Evolutionary conservation across 2,888 invertebrate genomes (phyloP).

Genomic region (Halictus ligatus): DNA sequence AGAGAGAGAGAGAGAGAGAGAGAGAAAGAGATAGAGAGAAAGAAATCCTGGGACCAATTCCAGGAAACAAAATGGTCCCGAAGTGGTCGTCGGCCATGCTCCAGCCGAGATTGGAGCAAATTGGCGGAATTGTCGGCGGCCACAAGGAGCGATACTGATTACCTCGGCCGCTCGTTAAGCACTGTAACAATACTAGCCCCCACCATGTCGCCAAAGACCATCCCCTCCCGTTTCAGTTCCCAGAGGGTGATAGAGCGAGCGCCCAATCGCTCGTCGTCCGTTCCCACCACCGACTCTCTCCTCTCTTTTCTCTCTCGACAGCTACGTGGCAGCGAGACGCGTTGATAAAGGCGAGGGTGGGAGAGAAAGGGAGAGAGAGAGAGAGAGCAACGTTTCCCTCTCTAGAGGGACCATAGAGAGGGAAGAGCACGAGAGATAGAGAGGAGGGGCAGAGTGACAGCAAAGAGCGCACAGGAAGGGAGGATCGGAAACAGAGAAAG

Average conservation of each 20-base stretch:
- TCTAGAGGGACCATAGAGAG: neutral
- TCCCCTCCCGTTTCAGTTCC: constrained; percentile 57
- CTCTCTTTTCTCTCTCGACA: constrained; percentile 34
- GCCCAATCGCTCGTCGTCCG: constrained; percentile 63
- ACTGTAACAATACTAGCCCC: constrained; percentile 78
- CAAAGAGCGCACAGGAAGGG: constrained; percentile 14
- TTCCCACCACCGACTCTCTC: constrained; percentile 54
- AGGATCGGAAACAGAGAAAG: constrained; percentile 16
- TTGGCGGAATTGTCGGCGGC: constrained; percentile 80
- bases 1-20: too few relatives aligned
- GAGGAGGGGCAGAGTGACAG: constrained; percentile 27
- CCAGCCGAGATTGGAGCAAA: constrained; percentile 82
- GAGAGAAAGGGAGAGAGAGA: neutral
- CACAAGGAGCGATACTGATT: constrained; percentile 77
- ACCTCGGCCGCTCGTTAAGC: constrained; percentile 79
- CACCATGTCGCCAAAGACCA: constrained; percentile 54
- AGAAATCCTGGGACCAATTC: neutral
- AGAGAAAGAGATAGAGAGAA: neutral
- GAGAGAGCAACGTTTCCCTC: neutral
- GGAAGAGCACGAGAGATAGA: neutral
- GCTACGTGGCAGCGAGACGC: constrained; percentile 40
- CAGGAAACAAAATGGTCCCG: constrained; percentile 80
- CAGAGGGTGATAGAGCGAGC: constrained; percentile 54
- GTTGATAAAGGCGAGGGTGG: constrained; percentile 44
- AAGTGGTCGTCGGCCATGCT: constrained; percentile 73